Evolutionary conservation across 30 jellyfish, hydroid and myxozoan genomes (phyloP), one percentile per base, ranked within the genome.

Genomic region (Aurelia coerulea): DNA sequence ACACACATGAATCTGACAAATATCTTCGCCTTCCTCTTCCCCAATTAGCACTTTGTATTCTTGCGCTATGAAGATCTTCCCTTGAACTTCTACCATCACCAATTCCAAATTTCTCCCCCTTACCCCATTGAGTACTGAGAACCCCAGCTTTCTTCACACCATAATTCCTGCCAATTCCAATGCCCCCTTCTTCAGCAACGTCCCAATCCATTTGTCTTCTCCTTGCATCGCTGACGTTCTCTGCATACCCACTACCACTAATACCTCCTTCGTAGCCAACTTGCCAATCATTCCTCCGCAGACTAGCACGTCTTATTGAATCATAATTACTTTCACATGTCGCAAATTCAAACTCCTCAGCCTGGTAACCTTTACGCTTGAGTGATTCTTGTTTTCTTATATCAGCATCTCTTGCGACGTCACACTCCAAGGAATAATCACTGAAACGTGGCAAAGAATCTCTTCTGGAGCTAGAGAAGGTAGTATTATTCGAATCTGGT

Each of bases 161-260:
- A 56, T 81, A 69, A 81, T 70, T 81, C 84, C 69, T 50, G 4
- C 84, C 91, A 23, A 37, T 59, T 68, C 78, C 91, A 46, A 81
- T 37, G 53, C 91, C 91, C 8, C 91, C 91, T 37, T 66, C 84
- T 35, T 81, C 91, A 7, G 91, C 91, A 10, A 23, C 51, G 15
- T 80, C 90, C 37, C 65, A 80, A 80, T 68, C 71, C 73, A 10
- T 52, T 31, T 34, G 41, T 12, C 74, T 9, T 46, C 90, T 67
- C 65, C 17, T 11, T 5, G 90, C 90, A 13, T 81, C 74, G 7
- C 54, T 37, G 39, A 54, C 53, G 2, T 19, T 7, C 5, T 54
- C 74, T 4, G 31, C 83, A 41, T 17, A 9, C 13, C 8, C 63
- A 51, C 67, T 50, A 10, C 37, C 16, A 8, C 82, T 80, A 62